Evolutionary conservation across 2,888 invertebrate species (phyloP).

Genomic region (Rotaria sp.): DNA sequence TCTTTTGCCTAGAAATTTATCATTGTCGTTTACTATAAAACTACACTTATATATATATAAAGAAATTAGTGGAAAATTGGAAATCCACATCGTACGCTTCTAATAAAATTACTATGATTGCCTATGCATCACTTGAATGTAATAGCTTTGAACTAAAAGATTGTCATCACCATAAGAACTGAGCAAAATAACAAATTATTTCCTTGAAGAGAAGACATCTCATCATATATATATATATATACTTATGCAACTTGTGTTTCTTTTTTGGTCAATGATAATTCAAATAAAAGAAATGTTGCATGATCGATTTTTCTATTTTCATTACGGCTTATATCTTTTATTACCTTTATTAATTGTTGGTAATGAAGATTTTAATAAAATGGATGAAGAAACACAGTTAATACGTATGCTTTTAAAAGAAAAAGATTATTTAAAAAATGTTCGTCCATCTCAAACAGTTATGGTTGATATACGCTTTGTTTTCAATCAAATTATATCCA

Average conservation of each 20-base stretch:
- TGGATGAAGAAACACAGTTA: background rate
- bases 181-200: background rate
- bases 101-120: background rate
- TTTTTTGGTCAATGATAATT: too few relatives aligned
- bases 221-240: too few relatives aligned
- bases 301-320: background rate
- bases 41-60: background rate
- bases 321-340: background rate
- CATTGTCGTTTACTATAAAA: background rate
- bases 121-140: background rate
- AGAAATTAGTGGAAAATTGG: background rate
- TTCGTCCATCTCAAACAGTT: background rate
- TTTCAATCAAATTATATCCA: constrained; percentile 38
- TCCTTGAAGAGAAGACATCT: background rate
- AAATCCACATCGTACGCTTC: background rate
- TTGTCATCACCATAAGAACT: background rate
- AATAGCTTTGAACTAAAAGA: background rate
- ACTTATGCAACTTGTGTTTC: too few relatives aligned
- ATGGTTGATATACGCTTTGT: constrained; percentile 23
- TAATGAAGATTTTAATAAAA: background rate
- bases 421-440: constrained; percentile 21
- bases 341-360: background rate
- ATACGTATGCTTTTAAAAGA: constrained; percentile 18
- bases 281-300: background rate
- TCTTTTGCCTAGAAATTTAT: background rate